Base-by-base conservation (phyloP, 2,888 invertebrate genomes). In the Branchellion lobata region DNA sequence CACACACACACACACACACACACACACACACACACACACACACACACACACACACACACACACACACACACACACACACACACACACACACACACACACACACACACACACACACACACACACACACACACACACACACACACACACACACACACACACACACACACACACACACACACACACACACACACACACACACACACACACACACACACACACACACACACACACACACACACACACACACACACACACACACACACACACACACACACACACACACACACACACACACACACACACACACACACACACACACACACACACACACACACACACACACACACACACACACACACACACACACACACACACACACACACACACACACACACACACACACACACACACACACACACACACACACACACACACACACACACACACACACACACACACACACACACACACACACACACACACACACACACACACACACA, bases 1-100 rank as follows among this genome's bases (percentile, higher is more conserved):
- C 61, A 57, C 61, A 57, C 61, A 57, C 61, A 57, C 61, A 57
- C 61, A 57, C 61, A n/a, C 61, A 57, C 61, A 57, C 61, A 57
- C 61, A 57, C n/a, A 57, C 47, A 47, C 47, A 47, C 47, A 47
- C 47, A 47, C 47, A 47, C 47, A 47, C 47, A 47, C 47, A 47
- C 47, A 47, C 47, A 47, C 47, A 47, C 47, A 47, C 47, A 47
- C 47, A 47, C 47, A 47, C 47, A 47, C 47, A 47, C 47, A 47
- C 47, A 47, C 47, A 47, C 47, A 47, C 47, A 47, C 47, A 47
- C 47, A 47, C 47, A 47, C 47, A 47, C 47, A 47, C 47, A 47
- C 47, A 47, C 47, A 47, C 47, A 47, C 47, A 47, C 47, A 47
- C 47, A 47, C 47, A 47, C 47, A 47, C 47, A 47, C 47, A 47